Conservation (phyloP, 1,140 invertebrate genomes). For the Oncopeltus fasciatus region DNA sequence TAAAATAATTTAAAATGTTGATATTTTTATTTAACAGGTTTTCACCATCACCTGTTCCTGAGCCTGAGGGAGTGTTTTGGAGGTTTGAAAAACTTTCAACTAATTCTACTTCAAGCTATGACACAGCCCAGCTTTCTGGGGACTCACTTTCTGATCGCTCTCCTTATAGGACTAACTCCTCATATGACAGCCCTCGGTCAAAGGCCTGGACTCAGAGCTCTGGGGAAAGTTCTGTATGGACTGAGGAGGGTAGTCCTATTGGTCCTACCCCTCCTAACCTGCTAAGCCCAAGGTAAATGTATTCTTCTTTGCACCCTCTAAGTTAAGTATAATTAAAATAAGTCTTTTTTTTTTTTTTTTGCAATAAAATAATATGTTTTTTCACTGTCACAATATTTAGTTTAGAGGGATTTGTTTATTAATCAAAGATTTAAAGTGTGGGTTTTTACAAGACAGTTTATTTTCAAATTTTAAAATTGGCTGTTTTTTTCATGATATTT, state of each 20-base stretch:
- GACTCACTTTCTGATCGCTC: constrained; percentile 16
- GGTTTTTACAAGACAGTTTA: no score
- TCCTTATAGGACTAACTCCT: constrained; percentile 18
- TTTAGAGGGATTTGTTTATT: no score
- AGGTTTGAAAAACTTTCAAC: constrained; percentile 15
- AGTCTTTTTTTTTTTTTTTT: no score
- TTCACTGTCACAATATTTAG: no score
- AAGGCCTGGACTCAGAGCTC: constrained; percentile 19
- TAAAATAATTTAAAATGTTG: no score
- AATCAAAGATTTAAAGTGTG: no score
- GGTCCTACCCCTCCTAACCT: neutral
- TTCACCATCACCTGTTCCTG: neutral
- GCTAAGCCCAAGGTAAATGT: neutral
- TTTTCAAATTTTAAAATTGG: no score
- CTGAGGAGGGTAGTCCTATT: constrained; percentile 12
- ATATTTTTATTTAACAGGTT: neutral
- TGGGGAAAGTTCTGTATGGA: constrained; percentile 19
- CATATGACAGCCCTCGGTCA: constrained; percentile 14
- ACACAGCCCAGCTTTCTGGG: constrained; percentile 17
- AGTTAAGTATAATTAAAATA: no score
- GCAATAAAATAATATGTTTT: no score
- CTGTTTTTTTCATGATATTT: no score
- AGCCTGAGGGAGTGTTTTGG: constrained; percentile 12
- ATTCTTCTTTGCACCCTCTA: no score
- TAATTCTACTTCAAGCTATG: constrained; percentile 13